Evolutionary conservation across 2,888 invertebrate genomes (phyloP).

Genomic region (Alviniconcha strummeri): DNA sequence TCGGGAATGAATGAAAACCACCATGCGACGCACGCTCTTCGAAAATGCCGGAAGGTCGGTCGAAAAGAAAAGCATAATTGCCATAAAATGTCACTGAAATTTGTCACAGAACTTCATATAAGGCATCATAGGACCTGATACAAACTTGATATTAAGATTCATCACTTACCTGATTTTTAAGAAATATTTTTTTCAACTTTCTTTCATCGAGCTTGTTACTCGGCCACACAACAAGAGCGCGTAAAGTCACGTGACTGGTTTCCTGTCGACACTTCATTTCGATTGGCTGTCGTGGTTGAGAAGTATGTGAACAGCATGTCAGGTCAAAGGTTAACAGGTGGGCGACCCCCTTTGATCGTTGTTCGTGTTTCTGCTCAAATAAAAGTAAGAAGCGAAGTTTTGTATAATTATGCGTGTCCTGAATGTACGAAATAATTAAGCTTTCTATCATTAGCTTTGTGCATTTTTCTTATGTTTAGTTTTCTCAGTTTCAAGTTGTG

Average conservation of each 20-base stretch:
- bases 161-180: constrained; percentile 34
- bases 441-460: no score
- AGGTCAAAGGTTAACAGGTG: constrained; percentile 35
- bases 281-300: constrained; percentile 17
- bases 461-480: background rate
- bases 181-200: constrained; percentile 37
- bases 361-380: background rate
- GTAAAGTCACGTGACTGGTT: constrained; percentile 33
- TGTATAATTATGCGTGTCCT: background rate
- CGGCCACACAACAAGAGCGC: constrained; percentile 24
- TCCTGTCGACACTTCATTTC: constrained; percentile 13
- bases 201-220: constrained; percentile 18
- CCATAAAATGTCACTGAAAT: background rate
- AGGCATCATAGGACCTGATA: background rate
- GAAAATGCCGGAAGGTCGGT: constrained; percentile 5
- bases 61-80: constrained; percentile 3
- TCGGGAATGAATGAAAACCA: constrained; percentile 47
- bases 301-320: constrained; percentile 18
- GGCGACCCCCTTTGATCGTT: background rate
- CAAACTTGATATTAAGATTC: constrained; percentile 9
- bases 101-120: background rate
- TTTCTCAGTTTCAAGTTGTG: background rate
- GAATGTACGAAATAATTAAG: no score
- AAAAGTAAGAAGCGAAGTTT: no score
- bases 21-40: constrained; percentile 11